Conservation (phyloP, 2,797 vertebrate species). For the Phyllotis vaccarum region DNA sequence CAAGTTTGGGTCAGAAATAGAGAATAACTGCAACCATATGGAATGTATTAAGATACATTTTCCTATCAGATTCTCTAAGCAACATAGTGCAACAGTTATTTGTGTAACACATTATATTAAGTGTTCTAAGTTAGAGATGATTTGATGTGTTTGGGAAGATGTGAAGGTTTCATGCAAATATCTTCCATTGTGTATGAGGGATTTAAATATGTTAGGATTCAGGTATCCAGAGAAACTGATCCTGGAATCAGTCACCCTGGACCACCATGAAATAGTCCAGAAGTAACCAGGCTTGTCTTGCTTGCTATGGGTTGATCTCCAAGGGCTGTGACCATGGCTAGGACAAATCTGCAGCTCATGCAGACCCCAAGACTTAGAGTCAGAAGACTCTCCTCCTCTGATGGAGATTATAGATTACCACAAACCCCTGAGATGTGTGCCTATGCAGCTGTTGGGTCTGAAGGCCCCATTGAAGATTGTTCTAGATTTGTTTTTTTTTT, state of each 20-base stretch:
- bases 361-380: background rate
- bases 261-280: background rate
- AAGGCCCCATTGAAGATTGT: background rate
- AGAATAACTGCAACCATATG: background rate
- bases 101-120: background rate
- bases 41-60: background rate
- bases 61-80: background rate
- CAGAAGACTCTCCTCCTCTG: background rate
- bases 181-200: background rate
- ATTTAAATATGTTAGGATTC: background rate
- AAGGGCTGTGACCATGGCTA: background rate
- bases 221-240: background rate
- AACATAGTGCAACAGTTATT: background rate
- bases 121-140: background rate
- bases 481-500: background rate
- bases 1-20: background rate
- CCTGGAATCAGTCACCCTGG: too few species aligned
- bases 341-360: background rate
- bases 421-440: fast-evolving
- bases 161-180: background rate
- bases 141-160: background rate
- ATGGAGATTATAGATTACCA: background rate
- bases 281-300: background rate
- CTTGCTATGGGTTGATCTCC: background rate
- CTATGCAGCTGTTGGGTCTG: background rate